Base-by-base conservation (phyloP, 2,888 invertebrate species). In the Bursaphelenchus okinawaensis region DNA sequence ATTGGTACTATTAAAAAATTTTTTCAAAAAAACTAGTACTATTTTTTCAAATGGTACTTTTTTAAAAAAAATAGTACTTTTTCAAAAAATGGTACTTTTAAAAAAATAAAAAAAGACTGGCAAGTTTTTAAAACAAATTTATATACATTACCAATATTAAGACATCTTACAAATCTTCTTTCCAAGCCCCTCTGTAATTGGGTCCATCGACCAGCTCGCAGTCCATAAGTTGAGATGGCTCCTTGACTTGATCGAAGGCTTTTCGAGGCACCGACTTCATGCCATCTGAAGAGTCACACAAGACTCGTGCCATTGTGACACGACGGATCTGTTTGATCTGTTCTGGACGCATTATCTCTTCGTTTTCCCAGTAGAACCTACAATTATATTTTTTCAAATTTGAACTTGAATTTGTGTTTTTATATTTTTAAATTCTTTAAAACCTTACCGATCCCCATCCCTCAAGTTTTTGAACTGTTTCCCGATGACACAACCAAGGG, bases 331-430 rank as follows among this genome's bases (percentile, higher is more conserved):
- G 90, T 1, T 87, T 86, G 7, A 96, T 84, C 84, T 98, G 96
- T 62, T 91, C 90, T 0, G 89, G 88, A 58, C 88, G 88, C 82
- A 96, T 95, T 0, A 89, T 87, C 0, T 89, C 87, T 0, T 91
- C 89, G 82, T 90, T 93, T 85, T 96, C 95, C 83, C 93, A 94
- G 89, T 91, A 98, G 82, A 96, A 92, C 73, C 95, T 87, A 20
- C 1, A 69, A 55, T 19, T 24, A 67, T 28, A 16, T 19, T 23
- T 1, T 56, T 22, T 16, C 12, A 1, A 54, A n/a, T 12, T 22
- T n/a, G 22, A 56, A 9, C 50, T 7, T 8, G n/a, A n/a, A n/a
- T n/a, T n/a, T n/a, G n/a, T n/a, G n/a, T n/a, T n/a, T n/a, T n/a
- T n/a, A n/a, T n/a, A n/a, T n/a, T n/a, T n/a, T n/a, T n/a, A n/a